A percentile compares a stretch with the other conserved stretches of the same genome.
Evolutionary conservation across 2,888 invertebrate genomes (phyloP).

Genomic region (Macaria notata): DNA sequence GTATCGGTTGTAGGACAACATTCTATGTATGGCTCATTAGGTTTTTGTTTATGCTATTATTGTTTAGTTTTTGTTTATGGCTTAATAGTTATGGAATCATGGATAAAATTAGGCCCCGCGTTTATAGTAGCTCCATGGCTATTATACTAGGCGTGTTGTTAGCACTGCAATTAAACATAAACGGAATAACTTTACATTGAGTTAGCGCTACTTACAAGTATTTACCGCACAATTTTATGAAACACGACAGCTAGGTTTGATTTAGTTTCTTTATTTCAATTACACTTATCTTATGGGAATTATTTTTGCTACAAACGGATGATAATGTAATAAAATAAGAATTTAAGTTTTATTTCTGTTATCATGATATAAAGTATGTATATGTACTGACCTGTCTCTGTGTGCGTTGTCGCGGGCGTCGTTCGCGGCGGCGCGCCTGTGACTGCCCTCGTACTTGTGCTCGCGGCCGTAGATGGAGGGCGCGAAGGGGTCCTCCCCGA

Average conservation of each 20-base stretch:
- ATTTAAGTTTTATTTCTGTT: too few species aligned
- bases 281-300: too few species aligned
- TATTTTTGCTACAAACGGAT: too few species aligned
- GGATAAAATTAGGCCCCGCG: conserved; percentile 25
- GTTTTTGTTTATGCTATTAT: conserved; percentile 46
- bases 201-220: background rate
- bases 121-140: conserved; percentile 19
- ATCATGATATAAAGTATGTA: background rate
- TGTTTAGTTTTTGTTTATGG: too few species aligned
- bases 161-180: conserved; percentile 10
- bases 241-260: too few species aligned
- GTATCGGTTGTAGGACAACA: conserved; percentile 59
- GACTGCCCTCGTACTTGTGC: conserved; percentile 89
- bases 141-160: conserved; percentile 18
- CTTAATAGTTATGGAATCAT: conserved; percentile 27
- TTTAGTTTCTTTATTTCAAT: too few species aligned
- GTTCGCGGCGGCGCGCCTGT: conserved; percentile 69
- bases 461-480: conserved; percentile 92
- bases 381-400: conserved; percentile 71
- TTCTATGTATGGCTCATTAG: conserved; percentile 66
- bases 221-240: conserved; percentile 7
- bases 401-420: conserved; percentile 64
- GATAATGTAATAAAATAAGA: too few species aligned
- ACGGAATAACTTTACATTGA: conserved; percentile 10
- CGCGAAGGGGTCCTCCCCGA: conserved; percentile 93